A percentile compares a stretch with the other conserved stretches of the same genome.
Conservation (phyloP, 1,140 invertebrate genomes). For the Archivesica marissinica region DNA sequence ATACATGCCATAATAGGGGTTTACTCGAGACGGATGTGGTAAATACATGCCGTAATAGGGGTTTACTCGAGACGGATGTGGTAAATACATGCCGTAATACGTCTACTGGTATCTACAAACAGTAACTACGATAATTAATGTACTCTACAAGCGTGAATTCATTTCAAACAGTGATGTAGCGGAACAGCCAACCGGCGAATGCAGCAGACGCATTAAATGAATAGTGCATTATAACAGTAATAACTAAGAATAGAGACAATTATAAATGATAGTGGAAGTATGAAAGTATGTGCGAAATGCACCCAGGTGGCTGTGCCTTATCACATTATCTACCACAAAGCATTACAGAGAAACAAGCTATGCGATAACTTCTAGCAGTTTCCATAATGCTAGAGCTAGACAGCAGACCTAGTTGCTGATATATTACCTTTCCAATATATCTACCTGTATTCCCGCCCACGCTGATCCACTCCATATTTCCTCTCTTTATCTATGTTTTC, state of each 20-base stretch:
- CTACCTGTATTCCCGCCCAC: constrained; percentile 17
- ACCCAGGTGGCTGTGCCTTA: neutral
- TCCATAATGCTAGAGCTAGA: neutral
- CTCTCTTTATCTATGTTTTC: neutral
- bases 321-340: constrained; percentile 30
- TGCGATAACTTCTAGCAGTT: constrained; percentile 31
- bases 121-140: no score
- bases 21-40: no score
- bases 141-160: no score
- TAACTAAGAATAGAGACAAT: constrained; percentile 1
- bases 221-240: neutral
- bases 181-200: no score
- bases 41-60: no score
- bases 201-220: no score
- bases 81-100: no score
- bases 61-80: no score
- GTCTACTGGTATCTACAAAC: no score
- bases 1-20: no score
- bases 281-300: constrained; percentile 1
- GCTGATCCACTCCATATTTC: neutral
- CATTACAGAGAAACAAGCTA: constrained; percentile 28
- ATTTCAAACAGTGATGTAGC: no score
- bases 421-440: constrained; percentile 16
- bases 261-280: neutral
- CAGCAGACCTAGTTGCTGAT: constrained; percentile 5